A percentile compares a stretch with the other conserved stretches of the same genome.
phyloP scores from a whole-genome alignment of 2,113 vertebrate genomes.

The Eulemur macaco region DNA sequence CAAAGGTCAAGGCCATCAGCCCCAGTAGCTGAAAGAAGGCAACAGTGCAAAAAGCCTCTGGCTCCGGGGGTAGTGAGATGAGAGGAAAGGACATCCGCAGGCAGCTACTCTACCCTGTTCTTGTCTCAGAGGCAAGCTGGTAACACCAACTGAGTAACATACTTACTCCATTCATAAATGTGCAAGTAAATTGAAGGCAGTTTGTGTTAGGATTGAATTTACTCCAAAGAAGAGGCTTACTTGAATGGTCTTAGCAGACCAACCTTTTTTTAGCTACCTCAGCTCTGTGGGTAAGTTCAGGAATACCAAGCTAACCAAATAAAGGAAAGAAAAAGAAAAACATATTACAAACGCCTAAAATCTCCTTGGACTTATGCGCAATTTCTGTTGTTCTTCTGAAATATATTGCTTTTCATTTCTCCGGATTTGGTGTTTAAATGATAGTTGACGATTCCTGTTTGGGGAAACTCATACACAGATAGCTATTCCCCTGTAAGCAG shows the following conservation, averaged over 20 bases:
- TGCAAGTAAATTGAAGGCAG: constrained; percentile 3
- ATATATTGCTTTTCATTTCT: constrained; percentile 57
- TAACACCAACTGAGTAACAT: not conserved
- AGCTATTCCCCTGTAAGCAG: constrained; percentile 26
- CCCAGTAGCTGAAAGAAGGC: not conserved
- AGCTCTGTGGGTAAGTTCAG: constrained; percentile 8
- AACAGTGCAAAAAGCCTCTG: not conserved
- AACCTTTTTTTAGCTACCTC: not conserved
- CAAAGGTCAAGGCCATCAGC: not conserved
- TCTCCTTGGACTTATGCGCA: not conserved
- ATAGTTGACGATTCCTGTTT: constrained; percentile 44
- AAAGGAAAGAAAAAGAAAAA: not conserved
- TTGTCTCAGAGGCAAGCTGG: not conserved
- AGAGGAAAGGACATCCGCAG: not conserved
- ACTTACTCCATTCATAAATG: not conserved
- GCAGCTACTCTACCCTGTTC: not conserved
- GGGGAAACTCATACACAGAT: not conserved
- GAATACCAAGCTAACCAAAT: constrained; percentile 21
- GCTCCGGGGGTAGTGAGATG: not conserved
- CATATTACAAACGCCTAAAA: not conserved
- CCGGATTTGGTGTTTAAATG: constrained; percentile 27
- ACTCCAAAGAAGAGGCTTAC: not conserved
- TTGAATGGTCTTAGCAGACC: not conserved
- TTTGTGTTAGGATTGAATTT: constrained; percentile 40
- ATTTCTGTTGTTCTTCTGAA: constrained; percentile 43